Evolutionary conservation across 2,888 invertebrate species (phyloP), one percentile per base, ranked within the genome.

Genomic region (Carcina quercana): DNA sequence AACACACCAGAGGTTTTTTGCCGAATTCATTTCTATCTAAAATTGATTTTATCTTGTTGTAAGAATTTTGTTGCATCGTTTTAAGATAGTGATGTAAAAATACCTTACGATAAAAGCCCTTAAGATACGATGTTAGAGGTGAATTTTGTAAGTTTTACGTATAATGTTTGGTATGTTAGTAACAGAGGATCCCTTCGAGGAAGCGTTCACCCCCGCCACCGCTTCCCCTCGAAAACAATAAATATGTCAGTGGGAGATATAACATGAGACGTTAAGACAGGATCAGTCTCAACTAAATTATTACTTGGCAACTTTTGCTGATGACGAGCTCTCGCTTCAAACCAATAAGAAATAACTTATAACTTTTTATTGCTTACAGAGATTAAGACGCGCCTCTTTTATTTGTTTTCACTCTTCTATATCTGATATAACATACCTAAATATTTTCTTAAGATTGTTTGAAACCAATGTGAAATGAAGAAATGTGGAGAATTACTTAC

Each of bases 191-290:
- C 57, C 62, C 63, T 56, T 51, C 50, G 41, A 45, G 42, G 57
- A 53, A 63, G 53, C 46, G 38, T 41, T 59, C 48, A 53, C 67
- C 70, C 68, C 62, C 65, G 59, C 64, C 48, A 53, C 67, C 70
- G 67, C 62, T 65, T 59, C 64, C 78, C 75, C 63, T 56, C 45
- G 41, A 65, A 58, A 70, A 78, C 79, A 74, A 83, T 83, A 83
- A 83, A 83, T 83, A 78, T 83, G 83, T 80, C 82, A 80, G 73
- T 61, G 66, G 58, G 59, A 70, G 72, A 75, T 78, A 80, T 80
- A 73, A 79, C 74, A 72, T n/a, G n/a, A 58, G 68, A 64, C 60
- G 65, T 56, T 65, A 62, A 69, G 69, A 64, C 64, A 52, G 54
- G 49, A 50, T 49, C 44, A 50, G 50, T 59, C 75, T 69, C 70